Evolutionary conservation across 30 jellyfish, hydroid and myxozoan genomes (phyloP).

Genomic region (Hydractinia echinata): DNA sequence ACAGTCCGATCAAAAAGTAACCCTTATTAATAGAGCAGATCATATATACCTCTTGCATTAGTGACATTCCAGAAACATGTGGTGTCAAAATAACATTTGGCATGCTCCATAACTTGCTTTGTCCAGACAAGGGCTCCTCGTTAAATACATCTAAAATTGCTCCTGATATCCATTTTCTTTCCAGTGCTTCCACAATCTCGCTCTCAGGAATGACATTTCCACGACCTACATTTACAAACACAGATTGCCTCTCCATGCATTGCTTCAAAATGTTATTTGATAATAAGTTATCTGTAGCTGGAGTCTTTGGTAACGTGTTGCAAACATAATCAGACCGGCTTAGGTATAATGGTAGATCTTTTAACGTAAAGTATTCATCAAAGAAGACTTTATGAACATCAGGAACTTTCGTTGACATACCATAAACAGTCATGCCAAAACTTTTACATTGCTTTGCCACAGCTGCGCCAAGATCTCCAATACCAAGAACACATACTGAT

Average conservation of each 20-base stretch:
- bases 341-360: constrained; percentile 44
- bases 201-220: constrained; percentile 57
- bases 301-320: constrained; percentile 67
- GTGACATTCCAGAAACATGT: constrained; percentile 58
- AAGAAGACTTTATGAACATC: constrained; percentile 1
- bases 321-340: constrained; percentile 64
- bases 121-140: constrained; percentile 65
- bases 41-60: constrained; percentile 28
- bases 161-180: constrained; percentile 49
- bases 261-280: constrained; percentile 50
- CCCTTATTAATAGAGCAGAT: neutral
- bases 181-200: constrained; percentile 58
- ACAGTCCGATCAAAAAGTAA: neutral
- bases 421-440: constrained; percentile 83
- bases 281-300: constrained; percentile 45
- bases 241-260: constrained; percentile 68
- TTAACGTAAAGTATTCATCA: constrained; percentile 38
- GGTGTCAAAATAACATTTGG: constrained; percentile 64
- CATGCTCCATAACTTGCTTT: constrained; percentile 56
- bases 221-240: constrained; percentile 74
- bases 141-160: constrained; percentile 85
- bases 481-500: constrained; percentile 65
- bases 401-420: constrained; percentile 41
- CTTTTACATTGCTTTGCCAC: constrained; percentile 59
- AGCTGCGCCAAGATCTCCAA: constrained; percentile 70